Evolutionary conservation across 2,797 vertebrate species (phyloP), one percentile per base, ranked within the genome.

Genomic region (Peromyscus melanophrys): DNA sequence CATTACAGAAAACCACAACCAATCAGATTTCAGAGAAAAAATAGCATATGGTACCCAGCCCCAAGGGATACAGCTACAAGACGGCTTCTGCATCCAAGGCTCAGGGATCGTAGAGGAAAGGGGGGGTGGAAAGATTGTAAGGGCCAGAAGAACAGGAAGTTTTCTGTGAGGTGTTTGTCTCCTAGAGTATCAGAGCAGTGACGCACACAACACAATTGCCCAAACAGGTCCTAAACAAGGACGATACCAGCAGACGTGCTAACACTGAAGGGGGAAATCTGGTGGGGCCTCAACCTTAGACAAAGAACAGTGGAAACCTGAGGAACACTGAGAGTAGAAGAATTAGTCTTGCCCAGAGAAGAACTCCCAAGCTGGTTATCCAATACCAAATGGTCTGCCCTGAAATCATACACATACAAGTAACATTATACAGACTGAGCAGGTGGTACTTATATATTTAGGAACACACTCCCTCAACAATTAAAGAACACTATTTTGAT

Each of bases 401-500:
- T 65, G 40, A 65, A 65, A 31, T 69, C 31, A n/a, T 0, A 67
- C 19, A 52, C 31, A 27, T 23, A n/a, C 21, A 49, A 52, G 46
- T 69, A 69, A n/a, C 46, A 23, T 27, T n/a, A n/a, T n/a, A 52
- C 31, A n/a, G 11, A 10, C 31, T n/a, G 43, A 52, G 6, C 6
- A 52, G 43, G 31, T 2, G 67, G 46, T 86, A n/a, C 69, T n/a
- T 52, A 69, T 5, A 11, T 86, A 86, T n/a, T 69, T 52, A 69
- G 21, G 31, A 69, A 69, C 43, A 69, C 31, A 85, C 43, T 49
- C 14, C 40, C 6, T 13, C 63, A 69, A 86, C 1, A 61, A 43
- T 12, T 89, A 75, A 75, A 52, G 31, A 80, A 69, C 7, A 90
- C n/a, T 19, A 71, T 86, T 95, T 93, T 87, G 65, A 76, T 93